Percentiles rank a stretch among this genome's conserved stretches.
phyloP scores from a whole-genome alignment of 2,797 vertebrate species.

The Notoglanidium macrostoma region DNA sequence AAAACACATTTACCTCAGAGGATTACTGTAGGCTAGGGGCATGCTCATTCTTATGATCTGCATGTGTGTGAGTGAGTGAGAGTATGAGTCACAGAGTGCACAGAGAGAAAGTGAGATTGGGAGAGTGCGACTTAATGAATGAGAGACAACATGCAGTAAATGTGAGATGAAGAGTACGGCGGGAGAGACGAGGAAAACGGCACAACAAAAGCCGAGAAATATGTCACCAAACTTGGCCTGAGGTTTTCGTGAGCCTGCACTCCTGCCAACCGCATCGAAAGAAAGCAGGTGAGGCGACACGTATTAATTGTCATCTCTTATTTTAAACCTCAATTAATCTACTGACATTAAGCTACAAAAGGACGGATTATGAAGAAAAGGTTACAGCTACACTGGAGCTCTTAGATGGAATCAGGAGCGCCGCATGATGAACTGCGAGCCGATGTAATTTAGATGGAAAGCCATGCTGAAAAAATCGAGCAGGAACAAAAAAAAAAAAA shows the following conservation, averaged over 20 bases:
- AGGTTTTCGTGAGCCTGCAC: background rate
- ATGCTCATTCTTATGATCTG: slow-evolving; percentile 25
- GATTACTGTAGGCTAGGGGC: slow-evolving; percentile 60
- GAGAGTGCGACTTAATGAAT: background rate
- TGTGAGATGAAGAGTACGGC: background rate
- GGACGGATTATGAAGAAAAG: slow-evolving; percentile 69
- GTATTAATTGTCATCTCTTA: slow-evolving; percentile 65
- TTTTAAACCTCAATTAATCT: slow-evolving; percentile 65
- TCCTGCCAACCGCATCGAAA: slow-evolving; percentile 18
- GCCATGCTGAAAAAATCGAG: slow-evolving; percentile 46
- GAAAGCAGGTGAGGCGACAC: slow-evolving; percentile 36
- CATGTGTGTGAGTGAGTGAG: background rate
- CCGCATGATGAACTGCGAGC: slow-evolving; percentile 45
- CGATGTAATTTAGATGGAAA: slow-evolving; percentile 41
- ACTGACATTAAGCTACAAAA: slow-evolving; percentile 74
- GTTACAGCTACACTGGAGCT: slow-evolving; percentile 61
- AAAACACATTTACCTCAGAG: slow-evolving; percentile 70
- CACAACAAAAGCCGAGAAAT: background rate
- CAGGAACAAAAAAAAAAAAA: slow-evolving; percentile 38
- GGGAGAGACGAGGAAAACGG: background rate
- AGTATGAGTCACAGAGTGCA: background rate
- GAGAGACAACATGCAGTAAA: background rate
- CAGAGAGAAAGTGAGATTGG: background rate
- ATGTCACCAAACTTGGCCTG: background rate
- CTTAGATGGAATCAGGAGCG: slow-evolving; percentile 55